Base-by-base conservation (phyloP, 2,113 vertebrate species). In the Aspidoscelis tigris region DNA sequence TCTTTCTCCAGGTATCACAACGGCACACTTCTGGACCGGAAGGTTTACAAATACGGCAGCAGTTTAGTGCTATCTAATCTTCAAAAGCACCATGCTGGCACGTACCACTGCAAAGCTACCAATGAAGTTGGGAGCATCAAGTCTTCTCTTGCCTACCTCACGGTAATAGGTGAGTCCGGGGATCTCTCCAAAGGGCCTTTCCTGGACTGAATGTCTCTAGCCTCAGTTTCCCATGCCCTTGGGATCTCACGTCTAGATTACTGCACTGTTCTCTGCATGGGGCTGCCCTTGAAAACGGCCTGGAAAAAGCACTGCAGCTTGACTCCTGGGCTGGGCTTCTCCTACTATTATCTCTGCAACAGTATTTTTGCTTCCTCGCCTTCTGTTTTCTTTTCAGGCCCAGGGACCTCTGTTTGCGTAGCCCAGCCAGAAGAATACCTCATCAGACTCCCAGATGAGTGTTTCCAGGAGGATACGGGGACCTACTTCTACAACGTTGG, bases 41-140 rank as follows among this genome's bases (percentile, higher is more conserved):
- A 91, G 7, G 58, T 84, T 5, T 91, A 94, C 66, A 95, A 96
- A n/a, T 96, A 96, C 0, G 88, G 97, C 68, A 94, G 96, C 24
- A 97, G 95, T 71, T 92, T 99, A 74, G 93, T 91, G 8, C 91
- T 99, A 61, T 92, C 85, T 16, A 95, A 94, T 20, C 89, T 99
- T 87, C 93, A 84, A 2, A 87, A 5, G 0, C 92, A 89, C 73
- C 97, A 99, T 72, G 94, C 96, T 0, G 98, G 98, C 7, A 87
- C 91, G 53, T 99, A 99, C 92, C 96, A 98, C 89, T 99, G 98
- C 94, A 99, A 99, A 93, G 96, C 97, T 58, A 98, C 95, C 94
- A 98, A 96, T 10, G 92, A 95, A 24, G 95, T 96, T 0, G 98
- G 98, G 0, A 93, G 96, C 69, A 97, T 97, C 90, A 97, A 96